Base-by-base conservation (phyloP, 1,140 invertebrate species). In the Thaumatotibia leucotreta region DNA sequence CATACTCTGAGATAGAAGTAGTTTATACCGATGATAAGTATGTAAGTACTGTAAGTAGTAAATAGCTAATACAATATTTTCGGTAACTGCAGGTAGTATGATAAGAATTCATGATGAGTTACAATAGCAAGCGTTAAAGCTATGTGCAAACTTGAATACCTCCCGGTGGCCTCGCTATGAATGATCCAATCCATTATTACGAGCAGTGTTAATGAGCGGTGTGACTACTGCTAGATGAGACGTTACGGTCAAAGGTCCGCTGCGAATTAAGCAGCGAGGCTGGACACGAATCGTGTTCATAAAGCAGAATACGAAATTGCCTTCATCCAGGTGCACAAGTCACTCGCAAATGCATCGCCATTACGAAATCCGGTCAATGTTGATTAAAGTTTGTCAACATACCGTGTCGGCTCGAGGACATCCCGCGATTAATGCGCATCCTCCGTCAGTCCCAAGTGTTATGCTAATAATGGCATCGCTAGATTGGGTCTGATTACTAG, bases 401-500 rank as follows among this genome's bases (percentile, higher is more conserved):
- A 5, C 52, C 9, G 61, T 63, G 32, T 11, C 63, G 24, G 61
- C 29, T 31, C 20, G 50, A 27, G 50, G 50, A 54, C 50, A 54
- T 54, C 50, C 50, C 50, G 50, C 50, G 50, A 54, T 54, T 54
- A 24, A 58, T 27, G 11, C 52, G 52, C 52, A 58, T 58, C 52
- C 52, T 29, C 50, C n/a, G 11, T 23, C 50, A 52, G 24, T 58
- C 50, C 63, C 23, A 33, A 63, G 31, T 20, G 31, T 24, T 11
- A 22, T 35, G 35, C 61, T 35, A 29, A 14, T 33, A 63, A 23
- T n/a, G 61, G 35, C 31, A 63, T 68, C 66, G 65, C 54, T 45
- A 70, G 33, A 33, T 67, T 66, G 66, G 69, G 45, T 70, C 68
- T 68, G 64, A 70, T 69, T 35, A 76, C 78, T 79, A 76, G 73